Conservation (phyloP, 1,140 invertebrate species). For the Drosophila aff. region DNA sequence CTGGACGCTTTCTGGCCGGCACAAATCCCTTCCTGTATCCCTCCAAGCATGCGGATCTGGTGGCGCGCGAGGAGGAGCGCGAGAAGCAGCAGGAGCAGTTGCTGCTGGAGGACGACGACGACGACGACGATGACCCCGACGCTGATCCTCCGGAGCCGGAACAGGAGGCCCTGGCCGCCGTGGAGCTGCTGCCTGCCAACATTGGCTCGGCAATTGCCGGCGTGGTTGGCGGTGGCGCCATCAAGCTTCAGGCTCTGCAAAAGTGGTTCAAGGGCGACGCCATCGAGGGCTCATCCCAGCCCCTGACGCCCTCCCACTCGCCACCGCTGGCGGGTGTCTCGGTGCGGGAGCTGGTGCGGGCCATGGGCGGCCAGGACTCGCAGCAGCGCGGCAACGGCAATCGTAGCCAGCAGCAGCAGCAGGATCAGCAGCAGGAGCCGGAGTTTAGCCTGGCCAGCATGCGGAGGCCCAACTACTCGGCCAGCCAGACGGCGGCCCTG, state of each 20-base stretch:
- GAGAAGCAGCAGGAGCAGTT: slow-evolving; percentile 8
- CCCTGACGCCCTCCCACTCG: slow-evolving; percentile 17
- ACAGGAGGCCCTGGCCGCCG: slow-evolving; percentile 31
- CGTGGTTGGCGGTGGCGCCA: slow-evolving; percentile 86
- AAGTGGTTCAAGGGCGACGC: slow-evolving; percentile 90
- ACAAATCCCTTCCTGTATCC: slow-evolving; percentile 88
- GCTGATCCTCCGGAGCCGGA: slow-evolving; percentile 5
- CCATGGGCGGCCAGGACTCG: slow-evolving; percentile 88
- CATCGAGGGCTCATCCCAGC: slow-evolving; percentile 75
- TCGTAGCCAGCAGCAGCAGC: slow-evolving; percentile 81
- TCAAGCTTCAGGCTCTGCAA: slow-evolving; percentile 89
- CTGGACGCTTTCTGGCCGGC: slow-evolving; percentile 45
- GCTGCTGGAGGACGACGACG: background rate
- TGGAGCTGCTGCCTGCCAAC: slow-evolving; percentile 65
- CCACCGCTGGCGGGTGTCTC: slow-evolving; percentile 88
- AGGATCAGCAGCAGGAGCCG: slow-evolving; percentile 60
- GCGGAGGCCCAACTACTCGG: slow-evolving; percentile 70
- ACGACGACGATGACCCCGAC: background rate
- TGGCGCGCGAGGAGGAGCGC: slow-evolving; percentile 18
- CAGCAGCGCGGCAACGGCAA: slow-evolving; percentile 87
- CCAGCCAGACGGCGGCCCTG: slow-evolving; percentile 75
- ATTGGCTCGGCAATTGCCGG: slow-evolving; percentile 79
- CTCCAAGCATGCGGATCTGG: slow-evolving; percentile 48
- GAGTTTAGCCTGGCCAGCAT: slow-evolving; percentile 72
- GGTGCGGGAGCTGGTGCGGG: slow-evolving; percentile 92